Percentiles rank a stretch among this genome's conserved stretches.
Conservation (phyloP, 2,113 vertebrate species). For the Plecotus auritus region DNA sequence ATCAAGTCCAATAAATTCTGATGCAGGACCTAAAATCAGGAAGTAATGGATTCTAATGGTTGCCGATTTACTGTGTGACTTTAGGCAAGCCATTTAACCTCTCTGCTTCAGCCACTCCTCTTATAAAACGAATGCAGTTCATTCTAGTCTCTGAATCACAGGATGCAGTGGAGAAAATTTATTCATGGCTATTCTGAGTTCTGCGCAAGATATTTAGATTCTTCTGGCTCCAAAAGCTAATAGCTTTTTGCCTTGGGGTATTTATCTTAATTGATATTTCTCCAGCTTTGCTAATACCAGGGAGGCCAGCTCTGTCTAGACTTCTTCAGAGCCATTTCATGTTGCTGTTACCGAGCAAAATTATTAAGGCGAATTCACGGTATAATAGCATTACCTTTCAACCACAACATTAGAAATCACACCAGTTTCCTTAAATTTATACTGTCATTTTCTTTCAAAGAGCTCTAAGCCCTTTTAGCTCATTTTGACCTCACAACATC, state of each 20-base stretch:
- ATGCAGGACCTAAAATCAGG: background rate
- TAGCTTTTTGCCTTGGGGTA: constrained; percentile 36
- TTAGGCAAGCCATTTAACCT: constrained; percentile 1
- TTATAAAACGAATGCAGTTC: background rate
- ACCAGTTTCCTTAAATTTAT: constrained; percentile 27
- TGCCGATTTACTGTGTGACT: background rate
- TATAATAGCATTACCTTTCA: constrained; percentile 55
- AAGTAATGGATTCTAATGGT: background rate
- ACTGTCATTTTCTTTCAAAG: constrained; percentile 22
- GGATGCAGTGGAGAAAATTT: constrained; percentile 8
- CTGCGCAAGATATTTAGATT: constrained; percentile 43
- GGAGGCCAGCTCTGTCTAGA: constrained; percentile 39
- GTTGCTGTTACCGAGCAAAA: constrained; percentile 18
- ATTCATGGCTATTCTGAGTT: background rate
- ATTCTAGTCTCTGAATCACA: background rate
- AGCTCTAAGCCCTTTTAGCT: background rate
- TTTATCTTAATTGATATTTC: constrained; percentile 64
- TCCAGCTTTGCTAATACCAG: constrained; percentile 40
- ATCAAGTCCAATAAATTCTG: background rate
- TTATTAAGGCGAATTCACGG: constrained; percentile 41
- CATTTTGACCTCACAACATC: background rate
- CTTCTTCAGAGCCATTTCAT: constrained; percentile 35
- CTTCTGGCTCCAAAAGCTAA: constrained; percentile 40
- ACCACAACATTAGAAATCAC: constrained; percentile 38
- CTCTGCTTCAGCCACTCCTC: background rate